Conservation (phyloP, 1,140 invertebrate genomes). For the Sarcophaga bullata region DNA sequence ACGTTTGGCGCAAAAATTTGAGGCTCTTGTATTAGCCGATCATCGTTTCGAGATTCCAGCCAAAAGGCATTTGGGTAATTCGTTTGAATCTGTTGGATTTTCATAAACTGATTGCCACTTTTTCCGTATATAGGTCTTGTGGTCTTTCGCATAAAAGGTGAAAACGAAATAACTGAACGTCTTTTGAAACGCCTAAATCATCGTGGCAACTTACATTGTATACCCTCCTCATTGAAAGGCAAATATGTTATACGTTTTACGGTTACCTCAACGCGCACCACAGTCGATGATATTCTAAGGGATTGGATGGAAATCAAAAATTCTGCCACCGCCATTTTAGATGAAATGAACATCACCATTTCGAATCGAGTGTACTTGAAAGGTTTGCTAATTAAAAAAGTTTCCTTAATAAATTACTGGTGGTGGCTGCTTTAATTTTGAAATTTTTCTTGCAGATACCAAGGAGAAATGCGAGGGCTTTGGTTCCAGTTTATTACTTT, state of each 20-base stretch:
- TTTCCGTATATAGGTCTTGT: slow-evolving; percentile 78
- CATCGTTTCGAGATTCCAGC: slow-evolving; percentile 90
- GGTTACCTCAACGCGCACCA: slow-evolving; percentile 91
- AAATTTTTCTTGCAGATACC: slow-evolving; percentile 71
- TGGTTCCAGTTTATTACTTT: slow-evolving; percentile 90
- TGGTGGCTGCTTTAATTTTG: neutral
- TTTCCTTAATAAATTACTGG: neutral
- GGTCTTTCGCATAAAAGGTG: slow-evolving; percentile 88
- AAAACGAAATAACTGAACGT: slow-evolving; percentile 85
- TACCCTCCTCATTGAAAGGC: slow-evolving; percentile 89
- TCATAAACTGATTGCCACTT: neutral
- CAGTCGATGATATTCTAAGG: slow-evolving; percentile 84
- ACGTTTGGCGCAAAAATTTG: slow-evolving; percentile 89
- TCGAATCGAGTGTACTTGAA: slow-evolving; percentile 75
- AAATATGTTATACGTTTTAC: slow-evolving; percentile 93
- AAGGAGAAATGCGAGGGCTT: slow-evolving; percentile 85
- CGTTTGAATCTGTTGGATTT: neutral
- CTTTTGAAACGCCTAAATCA: slow-evolving; percentile 89
- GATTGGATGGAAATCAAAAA: slow-evolving; percentile 91
- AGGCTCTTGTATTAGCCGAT: slow-evolving; percentile 83
- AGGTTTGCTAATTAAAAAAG: slow-evolving; percentile 68
- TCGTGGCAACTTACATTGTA: slow-evolving; percentile 87
- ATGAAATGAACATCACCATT: slow-evolving; percentile 70
- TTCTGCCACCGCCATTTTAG: slow-evolving; percentile 79
- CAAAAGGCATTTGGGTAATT: slow-evolving; percentile 78